Evolutionary conservation across 2,113 vertebrate species (phyloP).

Genomic region (Pipa parva): DNA sequence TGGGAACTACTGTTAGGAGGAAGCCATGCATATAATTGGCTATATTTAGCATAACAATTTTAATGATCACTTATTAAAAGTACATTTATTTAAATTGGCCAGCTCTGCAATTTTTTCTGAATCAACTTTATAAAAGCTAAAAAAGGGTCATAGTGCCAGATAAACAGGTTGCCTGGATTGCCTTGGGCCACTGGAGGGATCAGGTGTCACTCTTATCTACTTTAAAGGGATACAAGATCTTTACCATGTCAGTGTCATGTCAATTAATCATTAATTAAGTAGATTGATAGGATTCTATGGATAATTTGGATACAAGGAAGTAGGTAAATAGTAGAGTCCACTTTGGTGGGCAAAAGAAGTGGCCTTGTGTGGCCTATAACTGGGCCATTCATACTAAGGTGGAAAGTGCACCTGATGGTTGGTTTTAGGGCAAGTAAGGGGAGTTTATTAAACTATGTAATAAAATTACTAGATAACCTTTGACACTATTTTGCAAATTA

Average conservation of each 20-base stretch:
- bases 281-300: slow-evolving; percentile 6
- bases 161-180: slow-evolving; percentile 56
- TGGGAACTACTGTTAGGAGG: slow-evolving; percentile 65
- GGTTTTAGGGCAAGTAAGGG: too few species aligned
- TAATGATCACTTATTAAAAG: slow-evolving; percentile 77
- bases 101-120: slow-evolving; percentile 68
- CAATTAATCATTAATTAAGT: slow-evolving; percentile 53
- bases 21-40: slow-evolving; percentile 76
- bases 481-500: too few species aligned
- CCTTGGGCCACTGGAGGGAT: slow-evolving; percentile 46
- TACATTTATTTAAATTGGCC: slow-evolving; percentile 72
- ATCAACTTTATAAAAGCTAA: slow-evolving; percentile 58
- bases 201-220: slow-evolving; percentile 43
- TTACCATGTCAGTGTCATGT: slow-evolving; percentile 42
- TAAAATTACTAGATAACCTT: too few species aligned
- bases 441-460: too few species aligned
- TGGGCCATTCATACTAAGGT: too few species aligned
- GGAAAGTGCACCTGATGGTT: too few species aligned
- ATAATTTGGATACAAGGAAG: background rate
- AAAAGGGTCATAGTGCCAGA: slow-evolving; percentile 61
- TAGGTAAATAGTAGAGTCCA: too few species aligned
- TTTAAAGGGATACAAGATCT: background rate
- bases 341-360: too few species aligned
- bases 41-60: slow-evolving; percentile 79
- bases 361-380: too few species aligned